Evolutionary conservation across 1,140 invertebrate genomes (phyloP).

Genomic region (Neodiprion virginianus): DNA sequence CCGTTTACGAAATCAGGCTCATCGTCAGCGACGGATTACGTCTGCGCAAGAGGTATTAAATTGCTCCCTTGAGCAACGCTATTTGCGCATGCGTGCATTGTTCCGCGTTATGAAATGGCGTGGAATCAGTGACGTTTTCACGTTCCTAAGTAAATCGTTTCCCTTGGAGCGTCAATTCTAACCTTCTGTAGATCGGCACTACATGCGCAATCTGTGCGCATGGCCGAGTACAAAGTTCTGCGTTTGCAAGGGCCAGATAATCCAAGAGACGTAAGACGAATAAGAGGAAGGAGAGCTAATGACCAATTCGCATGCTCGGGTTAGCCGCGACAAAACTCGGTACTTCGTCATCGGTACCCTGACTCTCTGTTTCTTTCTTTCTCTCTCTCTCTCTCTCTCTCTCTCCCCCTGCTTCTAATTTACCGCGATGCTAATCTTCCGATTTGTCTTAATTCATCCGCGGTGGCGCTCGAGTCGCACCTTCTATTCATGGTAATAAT

Average conservation of each 20-base stretch:
- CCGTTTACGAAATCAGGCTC: too few species aligned
- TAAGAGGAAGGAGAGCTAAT: slow-evolving; percentile 26
- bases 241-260: too few species aligned
- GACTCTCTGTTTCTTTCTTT: slow-evolving; percentile 1
- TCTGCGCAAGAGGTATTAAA: not conserved
- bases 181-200: not conserved
- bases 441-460: slow-evolving; percentile 33
- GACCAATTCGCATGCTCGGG: slow-evolving; percentile 32
- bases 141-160: not conserved
- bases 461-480: slow-evolving; percentile 11
- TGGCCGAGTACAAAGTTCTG: too few species aligned
- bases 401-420: slow-evolving; percentile 27
- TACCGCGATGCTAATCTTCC: slow-evolving; percentile 34
- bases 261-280: too few species aligned
- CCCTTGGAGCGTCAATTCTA: not conserved
- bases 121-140: not conserved
- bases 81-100: not conserved
- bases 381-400: not conserved
- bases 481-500: not conserved
- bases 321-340: slow-evolving; percentile 11
- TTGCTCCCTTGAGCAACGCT: not conserved
- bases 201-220: not conserved
- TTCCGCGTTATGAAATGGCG: not conserved
- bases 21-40: too few species aligned
- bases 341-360: slow-evolving; percentile 14